Evolutionary conservation across 2,888 invertebrate genomes (phyloP).

Genomic region (Drosophila borealis): DNA sequence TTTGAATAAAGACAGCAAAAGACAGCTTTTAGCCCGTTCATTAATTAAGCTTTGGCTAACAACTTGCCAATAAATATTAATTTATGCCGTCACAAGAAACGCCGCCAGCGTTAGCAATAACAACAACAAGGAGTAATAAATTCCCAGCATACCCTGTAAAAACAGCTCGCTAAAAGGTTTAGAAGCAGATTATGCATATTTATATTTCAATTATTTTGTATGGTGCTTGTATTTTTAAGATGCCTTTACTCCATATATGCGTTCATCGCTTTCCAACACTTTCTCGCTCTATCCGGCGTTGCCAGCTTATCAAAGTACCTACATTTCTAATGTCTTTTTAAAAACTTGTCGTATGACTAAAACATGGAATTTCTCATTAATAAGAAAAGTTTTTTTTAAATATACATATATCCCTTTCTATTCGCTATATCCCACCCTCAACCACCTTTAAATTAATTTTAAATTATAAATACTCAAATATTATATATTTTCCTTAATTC

Average conservation of each 20-base stretch:
- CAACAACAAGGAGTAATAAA: not conserved
- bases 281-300: not conserved
- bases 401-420: no score
- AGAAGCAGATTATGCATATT: not conserved
- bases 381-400: no score
- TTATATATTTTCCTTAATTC: no score
- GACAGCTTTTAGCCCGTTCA: constrained; percentile 38
- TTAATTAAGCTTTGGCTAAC: constrained; percentile 60
- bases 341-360: not conserved
- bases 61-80: constrained; percentile 68
- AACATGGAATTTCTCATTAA: no score
- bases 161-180: no score
- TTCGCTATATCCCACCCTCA: no score
- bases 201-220: not conserved
- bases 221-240: not conserved
- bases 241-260: not conserved
- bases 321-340: not conserved
- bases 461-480: no score
- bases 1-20: constrained; percentile 12
- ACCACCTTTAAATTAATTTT: no score
- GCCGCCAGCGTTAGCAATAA: constrained; percentile 9
- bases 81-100: constrained; percentile 40
- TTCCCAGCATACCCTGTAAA: constrained; percentile 20
- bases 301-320: not conserved
- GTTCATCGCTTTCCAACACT: not conserved